phyloP scores from a whole-genome alignment of 2,888 invertebrate species.

The Colletes collaris region DNA sequence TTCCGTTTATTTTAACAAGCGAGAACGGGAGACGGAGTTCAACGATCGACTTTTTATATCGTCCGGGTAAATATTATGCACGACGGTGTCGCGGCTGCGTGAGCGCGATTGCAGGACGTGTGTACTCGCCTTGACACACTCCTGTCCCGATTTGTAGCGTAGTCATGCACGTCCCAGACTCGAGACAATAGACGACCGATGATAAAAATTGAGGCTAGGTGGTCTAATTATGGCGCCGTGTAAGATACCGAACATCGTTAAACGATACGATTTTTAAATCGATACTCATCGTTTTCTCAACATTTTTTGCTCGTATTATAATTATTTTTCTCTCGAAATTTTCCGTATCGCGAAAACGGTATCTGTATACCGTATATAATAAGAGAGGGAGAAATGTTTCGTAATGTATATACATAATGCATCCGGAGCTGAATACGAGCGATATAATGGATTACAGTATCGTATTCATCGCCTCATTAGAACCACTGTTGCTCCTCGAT shows the following conservation, averaged over 20 bases:
- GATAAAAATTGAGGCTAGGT: slow-evolving; percentile 68
- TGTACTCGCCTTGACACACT: slow-evolving; percentile 68
- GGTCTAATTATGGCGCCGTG: slow-evolving; percentile 60
- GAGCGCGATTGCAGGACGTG: slow-evolving; percentile 24
- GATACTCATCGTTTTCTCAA: no score
- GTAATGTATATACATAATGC: slow-evolving; percentile 46
- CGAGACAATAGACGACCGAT: slow-evolving; percentile 59
- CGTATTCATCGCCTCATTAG: slow-evolving; percentile 45
- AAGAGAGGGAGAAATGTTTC: slow-evolving; percentile 16
- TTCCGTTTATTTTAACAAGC: no score
- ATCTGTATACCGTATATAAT: slow-evolving; percentile 5
- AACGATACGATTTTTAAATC: neutral
- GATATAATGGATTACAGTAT: slow-evolving; percentile 42
- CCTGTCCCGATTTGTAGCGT: slow-evolving; percentile 61
- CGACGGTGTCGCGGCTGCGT: slow-evolving; percentile 27
- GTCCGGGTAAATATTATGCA: slow-evolving; percentile 46
- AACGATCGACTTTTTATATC: slow-evolving; percentile 37
- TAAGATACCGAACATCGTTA: slow-evolving; percentile 39
- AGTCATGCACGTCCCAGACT: slow-evolving; percentile 67
- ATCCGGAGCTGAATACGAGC: slow-evolving; percentile 31
- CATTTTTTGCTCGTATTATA: no score
- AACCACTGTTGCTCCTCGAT: slow-evolving; percentile 28
- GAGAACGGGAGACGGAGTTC: neutral
- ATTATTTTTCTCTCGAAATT: no score
- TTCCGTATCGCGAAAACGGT: no score